Percentiles rank a stretch among this genome's conserved stretches.
Conservation (phyloP, 2,797 vertebrate species). For the Cyclura pinguis region DNA sequence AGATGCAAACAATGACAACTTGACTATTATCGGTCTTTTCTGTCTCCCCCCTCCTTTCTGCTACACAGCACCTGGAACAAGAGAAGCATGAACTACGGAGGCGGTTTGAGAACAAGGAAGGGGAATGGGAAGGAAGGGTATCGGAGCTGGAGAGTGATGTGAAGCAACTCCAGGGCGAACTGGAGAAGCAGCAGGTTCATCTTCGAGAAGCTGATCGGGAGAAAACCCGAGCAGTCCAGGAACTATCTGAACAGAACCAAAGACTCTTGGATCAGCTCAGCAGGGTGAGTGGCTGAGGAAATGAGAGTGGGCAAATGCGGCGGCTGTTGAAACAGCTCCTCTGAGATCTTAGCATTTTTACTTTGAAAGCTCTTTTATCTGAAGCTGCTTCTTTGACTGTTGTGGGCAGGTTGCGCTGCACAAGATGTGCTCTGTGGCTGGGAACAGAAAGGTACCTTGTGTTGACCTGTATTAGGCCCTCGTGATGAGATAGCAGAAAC, state of each 20-base stretch:
- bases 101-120: conserved; percentile 93
- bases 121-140: conserved; percentile 97
- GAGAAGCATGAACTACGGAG: conserved; percentile 94
- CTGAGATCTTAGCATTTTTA: neutral
- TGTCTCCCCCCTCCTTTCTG: neutral
- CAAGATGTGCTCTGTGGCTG: neutral
- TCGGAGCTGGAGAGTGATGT: conserved; percentile 96
- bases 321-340: neutral
- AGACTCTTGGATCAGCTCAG: conserved; percentile 96
- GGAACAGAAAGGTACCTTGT: neutral
- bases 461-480: neutral
- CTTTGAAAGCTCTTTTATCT: neutral
- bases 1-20: neutral
- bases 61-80: conserved; percentile 92
- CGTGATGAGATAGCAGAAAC: neutral
- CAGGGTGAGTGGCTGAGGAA: conserved; percentile 85
- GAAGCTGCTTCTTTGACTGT: neutral
- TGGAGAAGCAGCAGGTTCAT: conserved; percentile 94
- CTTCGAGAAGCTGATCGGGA: conserved; percentile 91
- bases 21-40: neutral
- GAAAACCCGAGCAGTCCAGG: conserved; percentile 90
- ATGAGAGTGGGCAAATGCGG: neutral
- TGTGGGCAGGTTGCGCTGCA: no score
- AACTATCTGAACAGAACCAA: conserved; percentile 98
- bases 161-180: conserved; percentile 92